These are phyloP conservation scores for Diachasma alloeum DNA, from an alignment of 1,140 invertebrate genomes.

Conservation along the genomic window DNA sequence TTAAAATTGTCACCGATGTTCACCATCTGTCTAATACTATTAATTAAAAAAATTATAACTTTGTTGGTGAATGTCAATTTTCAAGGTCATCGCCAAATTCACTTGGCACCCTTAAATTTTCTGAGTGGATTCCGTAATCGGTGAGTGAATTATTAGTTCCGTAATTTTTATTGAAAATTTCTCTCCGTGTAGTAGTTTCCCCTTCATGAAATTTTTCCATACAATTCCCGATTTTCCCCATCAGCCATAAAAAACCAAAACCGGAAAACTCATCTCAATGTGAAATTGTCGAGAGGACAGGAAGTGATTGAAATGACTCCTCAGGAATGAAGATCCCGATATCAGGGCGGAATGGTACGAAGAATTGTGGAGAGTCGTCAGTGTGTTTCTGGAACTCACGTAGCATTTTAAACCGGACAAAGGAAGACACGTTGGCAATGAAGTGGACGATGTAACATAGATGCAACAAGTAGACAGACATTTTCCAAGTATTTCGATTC, in stretches of 20 bases:
- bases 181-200: too few relatives aligned
- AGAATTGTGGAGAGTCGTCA: constrained; percentile 23
- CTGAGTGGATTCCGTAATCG: too few relatives aligned
- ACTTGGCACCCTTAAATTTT: too few relatives aligned
- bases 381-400: constrained; percentile 33
- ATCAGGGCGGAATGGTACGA: background rate
- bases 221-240: too few relatives aligned
- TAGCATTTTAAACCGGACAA: constrained; percentile 23
- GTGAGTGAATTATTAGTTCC: too few relatives aligned
- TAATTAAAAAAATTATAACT: too few relatives aligned
- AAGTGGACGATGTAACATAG: background rate
- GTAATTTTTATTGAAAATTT: too few relatives aligned
- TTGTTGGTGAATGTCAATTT: too few relatives aligned
- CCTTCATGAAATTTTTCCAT: too few relatives aligned
- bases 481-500: constrained; percentile 32
- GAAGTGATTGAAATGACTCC: constrained; percentile 14
- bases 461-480: background rate
- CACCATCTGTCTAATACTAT: too few relatives aligned
- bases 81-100: too few relatives aligned
- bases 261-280: background rate
- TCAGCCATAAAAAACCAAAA: background rate
- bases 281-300: background rate
- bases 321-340: background rate
- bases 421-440: background rate
- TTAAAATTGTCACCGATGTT: too few relatives aligned